phyloP scores from a whole-genome alignment of 2,888 invertebrate genomes.

The Spodoptera littoralis region DNA sequence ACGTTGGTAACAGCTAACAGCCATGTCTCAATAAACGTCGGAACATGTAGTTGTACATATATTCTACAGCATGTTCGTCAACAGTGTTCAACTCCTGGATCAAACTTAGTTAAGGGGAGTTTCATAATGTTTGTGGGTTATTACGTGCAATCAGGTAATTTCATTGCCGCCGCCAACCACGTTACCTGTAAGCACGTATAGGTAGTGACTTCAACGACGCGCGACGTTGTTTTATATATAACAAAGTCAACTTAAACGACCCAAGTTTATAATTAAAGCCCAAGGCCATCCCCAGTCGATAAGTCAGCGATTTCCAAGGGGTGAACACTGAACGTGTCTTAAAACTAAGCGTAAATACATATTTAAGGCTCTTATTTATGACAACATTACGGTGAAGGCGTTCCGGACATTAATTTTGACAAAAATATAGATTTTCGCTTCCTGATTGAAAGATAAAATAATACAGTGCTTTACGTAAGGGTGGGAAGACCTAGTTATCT shows the following conservation, averaged over 20 bases:
- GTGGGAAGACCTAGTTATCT: slow-evolving; percentile 3
- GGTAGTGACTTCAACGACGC: slow-evolving; percentile 32
- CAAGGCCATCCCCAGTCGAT: slow-evolving; percentile 64
- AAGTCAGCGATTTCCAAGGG: slow-evolving; percentile 45
- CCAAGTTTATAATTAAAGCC: slow-evolving; percentile 63
- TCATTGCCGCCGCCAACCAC: slow-evolving; percentile 21
- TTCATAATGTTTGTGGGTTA: slow-evolving; percentile 22
- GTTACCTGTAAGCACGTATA: slow-evolving; percentile 30
- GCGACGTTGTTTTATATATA: slow-evolving; percentile 40
- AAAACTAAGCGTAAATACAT: slow-evolving; percentile 31
- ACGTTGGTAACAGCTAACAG: slow-evolving; percentile 18
- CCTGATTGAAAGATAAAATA: slow-evolving; percentile 36
- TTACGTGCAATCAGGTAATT: slow-evolving; percentile 45
- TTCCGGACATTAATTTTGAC: slow-evolving; percentile 21
- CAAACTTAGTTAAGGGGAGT: slow-evolving; percentile 11
- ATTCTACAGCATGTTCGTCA: slow-evolving; percentile 7
- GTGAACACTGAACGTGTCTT: slow-evolving; percentile 37
- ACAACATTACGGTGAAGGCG: slow-evolving; percentile 5
- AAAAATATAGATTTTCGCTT: slow-evolving; percentile 24
- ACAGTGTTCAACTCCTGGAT: slow-evolving; percentile 18
- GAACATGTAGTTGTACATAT: neutral
- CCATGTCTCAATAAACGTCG: slow-evolving; percentile 12
- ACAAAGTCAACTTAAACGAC: slow-evolving; percentile 52
- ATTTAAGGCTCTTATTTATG: slow-evolving; percentile 36
- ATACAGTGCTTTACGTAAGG: slow-evolving; percentile 7